A percentile compares a stretch with the other conserved stretches of the same genome.
Conservation (phyloP, 2,113 vertebrate species). For the Larimichthys crocea region DNA sequence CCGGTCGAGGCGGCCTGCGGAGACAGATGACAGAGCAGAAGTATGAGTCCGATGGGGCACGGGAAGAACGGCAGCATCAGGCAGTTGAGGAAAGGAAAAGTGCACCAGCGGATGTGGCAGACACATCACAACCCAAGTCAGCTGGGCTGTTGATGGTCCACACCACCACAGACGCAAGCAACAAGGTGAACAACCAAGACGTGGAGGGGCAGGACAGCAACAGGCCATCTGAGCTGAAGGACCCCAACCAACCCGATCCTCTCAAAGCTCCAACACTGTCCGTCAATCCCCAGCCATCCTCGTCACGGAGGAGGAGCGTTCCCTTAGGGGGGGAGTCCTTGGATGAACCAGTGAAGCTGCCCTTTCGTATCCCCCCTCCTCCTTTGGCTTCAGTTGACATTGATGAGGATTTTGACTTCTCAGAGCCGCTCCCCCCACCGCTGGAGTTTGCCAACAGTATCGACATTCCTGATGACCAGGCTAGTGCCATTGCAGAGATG, state of each 20-base stretch:
- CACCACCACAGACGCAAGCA: slow-evolving; percentile 83
- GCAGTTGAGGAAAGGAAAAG: slow-evolving; percentile 88
- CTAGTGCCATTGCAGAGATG: slow-evolving; percentile 86
- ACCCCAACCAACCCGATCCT: slow-evolving; percentile 81
- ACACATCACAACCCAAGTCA: slow-evolving; percentile 89
- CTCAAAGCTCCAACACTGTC: slow-evolving; percentile 77
- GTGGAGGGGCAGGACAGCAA: slow-evolving; percentile 77
- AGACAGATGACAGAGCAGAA: slow-evolving; percentile 92
- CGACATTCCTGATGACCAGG: slow-evolving; percentile 93
- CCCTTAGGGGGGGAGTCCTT: slow-evolving; percentile 86
- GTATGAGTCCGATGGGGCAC: slow-evolving; percentile 85
- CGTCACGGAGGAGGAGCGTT: slow-evolving; percentile 86
- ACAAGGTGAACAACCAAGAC: slow-evolving; percentile 67
- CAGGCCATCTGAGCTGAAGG: slow-evolving; percentile 79
- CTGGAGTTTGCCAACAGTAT: slow-evolving; percentile 98
- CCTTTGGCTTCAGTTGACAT: slow-evolving; percentile 94
- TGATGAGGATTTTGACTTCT: slow-evolving; percentile 95
- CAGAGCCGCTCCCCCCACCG: slow-evolving; percentile 95
- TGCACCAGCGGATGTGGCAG: slow-evolving; percentile 85
- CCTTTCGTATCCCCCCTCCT: slow-evolving; percentile 95
- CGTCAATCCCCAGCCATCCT: slow-evolving; percentile 74
- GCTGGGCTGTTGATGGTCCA: slow-evolving; percentile 96
- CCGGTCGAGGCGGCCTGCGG: slow-evolving; percentile 82
- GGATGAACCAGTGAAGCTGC: slow-evolving; percentile 91
- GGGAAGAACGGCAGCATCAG: slow-evolving; percentile 83